Base-by-base conservation (phyloP, 2,113 vertebrate genomes). In the Cisticola juncidis region DNA sequence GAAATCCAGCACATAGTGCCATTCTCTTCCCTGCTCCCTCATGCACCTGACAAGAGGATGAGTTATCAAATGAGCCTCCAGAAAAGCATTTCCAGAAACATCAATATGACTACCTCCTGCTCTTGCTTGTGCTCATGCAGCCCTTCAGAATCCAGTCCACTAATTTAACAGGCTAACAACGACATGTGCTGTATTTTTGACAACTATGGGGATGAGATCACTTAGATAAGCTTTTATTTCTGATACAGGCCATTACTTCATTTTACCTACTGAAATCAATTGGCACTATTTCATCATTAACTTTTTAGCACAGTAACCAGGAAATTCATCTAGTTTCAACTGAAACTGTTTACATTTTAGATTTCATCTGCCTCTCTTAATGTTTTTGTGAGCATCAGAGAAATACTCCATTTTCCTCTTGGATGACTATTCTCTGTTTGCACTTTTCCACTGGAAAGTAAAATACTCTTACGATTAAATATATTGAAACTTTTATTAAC, bases 331-430 rank as follows among this genome's bases (percentile, higher is more conserved):
- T 47, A 92, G 58, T 21, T 56, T 78, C 76, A 90, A 71, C 53
- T 74, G 35, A 93, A 81, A 47, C 38, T 66, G 33, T 81, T 97
- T 94, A 89, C 58, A n/a, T 90, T 91, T 70, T 29, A 70, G 54
- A 84, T 91, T 95, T 94, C 62, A 86, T 54, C 78, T 88, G 65
- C 47, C 61, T 38, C 26, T 60, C 69, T 95, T 90, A 79, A 84
- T 71, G 76, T 47, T 72, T 38, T 48, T 62, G 65, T 24, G 12
- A 88, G 36, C 40, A 24, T 66, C n/a, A 89, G 36, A 82, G 42
- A 85, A 82, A 89, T 50, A 74, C 40, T 95, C 33, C 9, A 15
- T 92, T 94, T 92, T 88, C 57, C 42, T 51, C 54, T 83, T 83
- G 54, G 47, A 69, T 74, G 54, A 88, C 22, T 56, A 50, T n/a